These are phyloP conservation scores for Callorhinus ursinus DNA, from an alignment of 2,113 vertebrate genomes.

Conservation along the genomic window DNA sequence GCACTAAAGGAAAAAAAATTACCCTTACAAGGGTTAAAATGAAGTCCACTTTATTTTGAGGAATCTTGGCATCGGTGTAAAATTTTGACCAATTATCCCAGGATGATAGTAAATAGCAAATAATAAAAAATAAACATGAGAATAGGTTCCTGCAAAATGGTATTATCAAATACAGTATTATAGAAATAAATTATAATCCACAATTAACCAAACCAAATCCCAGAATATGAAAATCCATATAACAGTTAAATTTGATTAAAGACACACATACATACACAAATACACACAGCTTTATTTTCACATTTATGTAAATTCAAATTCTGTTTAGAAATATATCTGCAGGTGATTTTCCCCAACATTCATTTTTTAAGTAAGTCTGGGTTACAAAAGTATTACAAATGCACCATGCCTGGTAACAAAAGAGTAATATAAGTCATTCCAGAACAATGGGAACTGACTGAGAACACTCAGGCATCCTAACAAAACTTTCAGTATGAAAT, in stretches of 20 bases:
- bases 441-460: background rate
- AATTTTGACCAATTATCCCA: background rate
- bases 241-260: background rate
- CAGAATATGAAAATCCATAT: background rate
- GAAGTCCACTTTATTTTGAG: background rate
- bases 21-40: conserved; percentile 13
- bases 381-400: background rate
- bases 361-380: conserved; percentile 34
- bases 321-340: background rate
- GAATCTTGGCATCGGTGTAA: background rate
- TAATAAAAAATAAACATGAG: conserved; percentile 17
- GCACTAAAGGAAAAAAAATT: background rate
- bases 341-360: conserved; percentile 43
- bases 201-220: conserved; percentile 31
- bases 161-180: conserved; percentile 46
- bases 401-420: background rate
- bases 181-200: background rate
- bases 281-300: background rate
- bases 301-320: conserved; percentile 20
- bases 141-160: background rate
- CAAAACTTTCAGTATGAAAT: conserved; percentile 22
- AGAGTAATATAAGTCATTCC: background rate
- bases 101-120: background rate
- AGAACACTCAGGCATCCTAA: background rate
- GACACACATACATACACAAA: background rate